Conservation (phyloP, 2,888 invertebrate species). For the Seira ritae region DNA sequence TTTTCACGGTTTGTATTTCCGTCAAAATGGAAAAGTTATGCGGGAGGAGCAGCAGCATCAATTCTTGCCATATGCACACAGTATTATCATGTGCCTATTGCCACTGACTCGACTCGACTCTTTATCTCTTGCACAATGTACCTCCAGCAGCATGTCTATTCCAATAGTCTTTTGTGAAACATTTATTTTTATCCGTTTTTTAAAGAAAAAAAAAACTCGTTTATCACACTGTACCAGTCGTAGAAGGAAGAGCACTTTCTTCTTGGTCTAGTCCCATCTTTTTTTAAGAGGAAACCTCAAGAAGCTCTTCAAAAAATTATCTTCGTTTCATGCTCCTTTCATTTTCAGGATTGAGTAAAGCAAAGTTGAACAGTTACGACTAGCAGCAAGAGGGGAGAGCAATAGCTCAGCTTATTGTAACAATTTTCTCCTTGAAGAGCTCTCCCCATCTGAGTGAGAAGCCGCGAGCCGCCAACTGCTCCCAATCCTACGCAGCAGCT, state of each 20-base stretch:
- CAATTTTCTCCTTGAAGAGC: conserved; percentile 57
- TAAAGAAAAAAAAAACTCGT: conserved; percentile 28
- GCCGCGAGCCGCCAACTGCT: neutral
- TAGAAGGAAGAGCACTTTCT: neutral
- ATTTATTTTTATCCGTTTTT: conserved; percentile 44
- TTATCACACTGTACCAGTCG: conserved; percentile 42
- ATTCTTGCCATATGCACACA: conserved; percentile 21
- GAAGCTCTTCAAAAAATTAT: conserved; percentile 60
- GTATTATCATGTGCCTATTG: conserved; percentile 1
- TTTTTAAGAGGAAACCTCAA: conserved; percentile 28
- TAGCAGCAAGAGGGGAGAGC: too few relatives aligned
- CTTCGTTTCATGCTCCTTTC: conserved; percentile 59
- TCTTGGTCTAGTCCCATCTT: neutral
- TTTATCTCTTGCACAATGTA: neutral
- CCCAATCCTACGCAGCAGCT: neutral
- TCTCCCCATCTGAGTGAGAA: neutral
- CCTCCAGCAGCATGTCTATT: neutral
- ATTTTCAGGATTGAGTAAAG: conserved; percentile 47
- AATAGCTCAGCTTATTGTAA: conserved; percentile 43
- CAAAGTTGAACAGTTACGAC: conserved; percentile 49
- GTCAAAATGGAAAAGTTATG: too few relatives aligned
- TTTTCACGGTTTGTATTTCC: neutral
- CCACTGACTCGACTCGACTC: neutral
- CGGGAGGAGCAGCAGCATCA: neutral
- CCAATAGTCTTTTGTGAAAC: conserved; percentile 1